Conservation (phyloP, 2,888 invertebrate genomes). For the Microctonus brassicae region DNA sequence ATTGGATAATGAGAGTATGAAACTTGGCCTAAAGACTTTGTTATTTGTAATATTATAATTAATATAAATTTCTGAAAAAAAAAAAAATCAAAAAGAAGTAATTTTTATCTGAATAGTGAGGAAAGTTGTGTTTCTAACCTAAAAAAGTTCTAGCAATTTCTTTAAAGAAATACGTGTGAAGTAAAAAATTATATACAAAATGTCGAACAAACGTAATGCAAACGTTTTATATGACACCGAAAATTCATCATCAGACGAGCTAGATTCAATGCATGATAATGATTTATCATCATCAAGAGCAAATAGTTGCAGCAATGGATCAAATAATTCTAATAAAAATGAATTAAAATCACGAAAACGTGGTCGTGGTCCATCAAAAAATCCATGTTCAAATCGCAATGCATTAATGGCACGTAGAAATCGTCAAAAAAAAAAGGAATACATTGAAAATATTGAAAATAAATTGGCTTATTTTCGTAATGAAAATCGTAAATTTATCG, state of each 20-base stretch:
- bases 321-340: not conserved
- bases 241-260: not conserved
- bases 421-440: constrained; percentile 74
- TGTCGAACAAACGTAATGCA: not conserved
- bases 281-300: not conserved
- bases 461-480: constrained; percentile 68
- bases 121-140: too few species aligned
- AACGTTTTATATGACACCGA: not conserved
- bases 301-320: not conserved
- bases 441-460: constrained; percentile 73
- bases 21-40: too few species aligned
- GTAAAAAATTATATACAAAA: too few species aligned
- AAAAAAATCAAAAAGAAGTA: too few species aligned
- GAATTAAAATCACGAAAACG: constrained; percentile 42
- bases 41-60: too few species aligned
- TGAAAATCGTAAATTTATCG: constrained; percentile 71
- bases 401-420: constrained; percentile 77
- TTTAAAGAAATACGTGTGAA: too few species aligned
- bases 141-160: too few species aligned
- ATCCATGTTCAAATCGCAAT: constrained; percentile 72
- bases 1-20: too few species aligned
- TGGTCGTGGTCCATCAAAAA: constrained; percentile 58
- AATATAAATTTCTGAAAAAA: too few species aligned
- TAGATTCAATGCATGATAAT: not conserved
- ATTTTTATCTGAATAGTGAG: too few species aligned